phyloP scores from a whole-genome alignment of 2,888 invertebrate genomes.

The Tetragonisca angustula region DNA sequence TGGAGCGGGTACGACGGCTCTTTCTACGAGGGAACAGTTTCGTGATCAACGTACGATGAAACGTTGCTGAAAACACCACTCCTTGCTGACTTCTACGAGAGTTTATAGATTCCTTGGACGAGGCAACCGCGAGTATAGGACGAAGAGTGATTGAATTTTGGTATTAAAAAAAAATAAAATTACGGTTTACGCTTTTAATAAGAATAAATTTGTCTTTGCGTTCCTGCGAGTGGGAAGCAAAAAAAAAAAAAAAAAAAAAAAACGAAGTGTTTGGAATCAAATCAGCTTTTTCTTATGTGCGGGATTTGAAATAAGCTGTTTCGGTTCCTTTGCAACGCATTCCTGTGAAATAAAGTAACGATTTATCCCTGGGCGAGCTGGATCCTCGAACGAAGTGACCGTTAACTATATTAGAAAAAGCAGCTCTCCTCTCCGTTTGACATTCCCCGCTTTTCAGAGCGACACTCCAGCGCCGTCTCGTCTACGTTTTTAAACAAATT shows the following conservation, averaged over 20 bases:
- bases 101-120: background rate
- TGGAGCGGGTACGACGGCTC: background rate
- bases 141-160: background rate
- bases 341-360: constrained; percentile 25
- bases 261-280: background rate
- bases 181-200: too few species aligned
- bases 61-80: too few species aligned
- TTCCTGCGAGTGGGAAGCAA: background rate
- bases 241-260: background rate
- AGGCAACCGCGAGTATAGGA: background rate
- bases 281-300: background rate
- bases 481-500: background rate
- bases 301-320: constrained; percentile 9
- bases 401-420: constrained; percentile 8
- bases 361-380: background rate
- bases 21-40: background rate
- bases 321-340: background rate
- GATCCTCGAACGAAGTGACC: constrained; percentile 19
- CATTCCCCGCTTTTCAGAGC: background rate
- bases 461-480: background rate
- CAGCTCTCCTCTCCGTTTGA: background rate
- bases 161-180: background rate
- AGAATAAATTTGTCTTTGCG: background rate
- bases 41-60: background rate
- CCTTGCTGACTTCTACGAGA: background rate